Evolutionary conservation across 2,888 invertebrate species (phyloP), one percentile per base, ranked within the genome.

Genomic region (Elmis aenea): DNA sequence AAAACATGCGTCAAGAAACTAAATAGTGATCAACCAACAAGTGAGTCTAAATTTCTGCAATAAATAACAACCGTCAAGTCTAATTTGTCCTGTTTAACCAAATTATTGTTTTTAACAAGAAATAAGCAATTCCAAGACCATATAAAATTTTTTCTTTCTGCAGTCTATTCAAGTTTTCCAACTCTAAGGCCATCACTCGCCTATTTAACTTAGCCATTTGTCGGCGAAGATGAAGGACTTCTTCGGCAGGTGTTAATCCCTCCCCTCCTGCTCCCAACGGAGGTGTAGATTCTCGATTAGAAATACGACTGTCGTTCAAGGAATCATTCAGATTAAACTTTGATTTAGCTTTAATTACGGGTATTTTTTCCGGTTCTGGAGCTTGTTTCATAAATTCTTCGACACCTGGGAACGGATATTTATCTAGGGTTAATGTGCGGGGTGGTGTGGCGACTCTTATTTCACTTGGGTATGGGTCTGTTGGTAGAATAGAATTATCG

Each of bases 381-480:
- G 10, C 3, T 12, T 32, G 22, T 21, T 70, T 62, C 48, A 79
- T 77, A 44, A 77, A 78, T 8, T 72, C 69, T 5, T 13, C 73
- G 26, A 70, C 68, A 13, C 83, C 76, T 20, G 88, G 87, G 58
- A 87, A 88, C 48, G 83, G 83, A 61, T 88, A 87, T 57, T 85
- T 85, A 53, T 88, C 86, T 33, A 94, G 72, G 6, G 91, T 93
- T 33, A 94, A 81, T 11, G 85, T 81, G 53, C 90, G 76, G 6
- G 94, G 94, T 3, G 94, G 94, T 11, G 93, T 93, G 69, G 86
- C 79, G 27, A 93, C 87, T 45, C 89, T 77, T 30, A 89, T 76
- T 69, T 83, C 79, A 10, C 80, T 77, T 18, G 82, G 78, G 36
- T 59, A 65, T 51, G 84, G 83, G 40, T 79, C 77, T 25, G 77